Conservation (phyloP, 2,888 invertebrate genomes). For the Quadroppia sp. region DNA sequence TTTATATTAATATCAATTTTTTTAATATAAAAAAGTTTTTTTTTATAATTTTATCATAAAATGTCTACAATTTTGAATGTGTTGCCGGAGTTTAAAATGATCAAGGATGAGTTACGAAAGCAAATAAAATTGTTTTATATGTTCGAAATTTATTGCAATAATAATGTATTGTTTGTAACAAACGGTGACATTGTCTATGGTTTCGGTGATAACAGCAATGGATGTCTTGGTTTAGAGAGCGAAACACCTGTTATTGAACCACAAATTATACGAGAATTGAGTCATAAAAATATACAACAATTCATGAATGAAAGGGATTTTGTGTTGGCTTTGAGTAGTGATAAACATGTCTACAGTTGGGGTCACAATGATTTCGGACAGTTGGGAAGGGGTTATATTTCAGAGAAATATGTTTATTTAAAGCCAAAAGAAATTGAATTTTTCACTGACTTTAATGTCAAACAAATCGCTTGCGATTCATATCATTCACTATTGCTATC, state of each 20-base stretch:
- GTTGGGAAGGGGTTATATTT: background rate
- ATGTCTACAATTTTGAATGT: too few species aligned
- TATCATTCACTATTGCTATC: background rate
- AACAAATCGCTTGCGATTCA: background rate
- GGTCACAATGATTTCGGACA: background rate
- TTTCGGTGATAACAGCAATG: background rate
- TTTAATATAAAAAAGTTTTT: too few species aligned
- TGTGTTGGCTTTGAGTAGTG: background rate
- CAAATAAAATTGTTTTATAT: background rate
- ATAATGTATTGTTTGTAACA: background rate
- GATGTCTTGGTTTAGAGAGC: background rate
- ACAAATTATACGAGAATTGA: background rate
- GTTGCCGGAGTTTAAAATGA: too few species aligned
- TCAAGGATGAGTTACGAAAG: background rate
- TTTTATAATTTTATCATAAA: too few species aligned
- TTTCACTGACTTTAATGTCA: background rate
- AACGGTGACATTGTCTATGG: background rate
- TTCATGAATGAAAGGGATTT: background rate
- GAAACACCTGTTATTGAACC: background rate
- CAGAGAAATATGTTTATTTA: background rate
- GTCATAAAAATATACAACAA: background rate
- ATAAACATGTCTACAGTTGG: background rate
- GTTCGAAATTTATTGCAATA: background rate
- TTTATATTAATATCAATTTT: too few species aligned
- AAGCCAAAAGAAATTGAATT: background rate